A percentile compares a stretch with the other conserved stretches of the same genome.
phyloP scores from a whole-genome alignment of 92 coral and sea anemone genomes.

The Parazoanthus atlanticus region DNA sequence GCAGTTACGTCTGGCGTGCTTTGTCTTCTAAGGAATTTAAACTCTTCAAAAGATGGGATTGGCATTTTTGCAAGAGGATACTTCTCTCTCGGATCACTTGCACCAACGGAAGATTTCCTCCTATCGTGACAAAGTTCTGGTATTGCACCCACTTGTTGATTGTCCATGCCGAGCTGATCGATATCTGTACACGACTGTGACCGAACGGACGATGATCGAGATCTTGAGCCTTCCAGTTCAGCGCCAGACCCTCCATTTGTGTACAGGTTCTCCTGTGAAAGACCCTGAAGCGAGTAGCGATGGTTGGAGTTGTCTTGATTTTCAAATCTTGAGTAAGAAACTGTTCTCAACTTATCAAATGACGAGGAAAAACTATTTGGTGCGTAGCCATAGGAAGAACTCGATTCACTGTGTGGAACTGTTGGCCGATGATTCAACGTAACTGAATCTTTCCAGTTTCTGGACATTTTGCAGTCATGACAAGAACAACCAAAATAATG shows the following conservation, averaged over 20 bases:
- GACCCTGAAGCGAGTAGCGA: not conserved
- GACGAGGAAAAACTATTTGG: constrained; percentile 5
- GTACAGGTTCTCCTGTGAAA: not conserved
- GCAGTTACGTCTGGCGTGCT: constrained; percentile 23
- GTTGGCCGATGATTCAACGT: not conserved
- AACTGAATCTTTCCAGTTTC: not conserved
- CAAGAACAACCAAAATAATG: not conserved
- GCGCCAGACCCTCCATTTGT: not conserved
- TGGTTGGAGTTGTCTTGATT: not conserved
- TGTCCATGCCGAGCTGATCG: constrained; percentile 16
- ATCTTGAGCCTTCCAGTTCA: not conserved
- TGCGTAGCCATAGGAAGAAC: not conserved
- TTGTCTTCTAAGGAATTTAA: constrained; percentile 58
- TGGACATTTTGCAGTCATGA: constrained; percentile 3
- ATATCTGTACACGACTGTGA: constrained; percentile 29
- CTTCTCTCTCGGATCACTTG: constrained; percentile 46
- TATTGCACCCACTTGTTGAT: constrained; percentile 2
- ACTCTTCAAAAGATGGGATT: constrained; percentile 91
- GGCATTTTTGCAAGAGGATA: constrained; percentile 77
- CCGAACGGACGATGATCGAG: constrained; percentile 18
- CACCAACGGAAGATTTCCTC: constrained; percentile 33
- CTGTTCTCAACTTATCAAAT: not conserved
- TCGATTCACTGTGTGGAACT: not conserved
- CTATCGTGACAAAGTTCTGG: constrained; percentile 27
- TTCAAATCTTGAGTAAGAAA: not conserved